Percentiles rank a stretch among this genome's conserved stretches.
These are phyloP conservation scores for Drosophila triauraria DNA, from an alignment of 1,140 invertebrate genomes.

Conservation along the genomic window DNA sequence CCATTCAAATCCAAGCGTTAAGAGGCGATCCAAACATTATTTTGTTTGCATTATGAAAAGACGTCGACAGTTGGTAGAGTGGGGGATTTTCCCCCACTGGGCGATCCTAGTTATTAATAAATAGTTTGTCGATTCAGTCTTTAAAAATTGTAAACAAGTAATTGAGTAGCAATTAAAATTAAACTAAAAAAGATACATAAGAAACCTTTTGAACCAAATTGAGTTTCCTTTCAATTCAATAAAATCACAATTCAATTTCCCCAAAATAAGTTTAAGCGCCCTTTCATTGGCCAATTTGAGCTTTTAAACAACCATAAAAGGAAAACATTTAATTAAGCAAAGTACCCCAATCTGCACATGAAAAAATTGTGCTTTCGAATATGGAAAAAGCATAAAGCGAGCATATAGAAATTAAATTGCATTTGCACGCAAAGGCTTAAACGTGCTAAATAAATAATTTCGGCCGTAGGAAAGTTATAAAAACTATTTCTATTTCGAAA, in stretches of 20 bases:
- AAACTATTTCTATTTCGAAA: slow-evolving; percentile 17
- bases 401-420: background rate
- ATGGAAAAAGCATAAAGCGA: no score
- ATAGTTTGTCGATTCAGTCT: no score
- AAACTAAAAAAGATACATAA: no score
- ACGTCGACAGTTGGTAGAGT: no score
- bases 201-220: background rate
- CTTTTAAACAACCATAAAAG: background rate
- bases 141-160: no score
- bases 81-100: no score
- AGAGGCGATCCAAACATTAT: no score
- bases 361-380: background rate
- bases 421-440: background rate
- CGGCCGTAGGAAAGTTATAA: slow-evolving; percentile 9
- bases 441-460: slow-evolving; percentile 26
- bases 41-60: no score
- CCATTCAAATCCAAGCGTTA: no score
- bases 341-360: background rate
- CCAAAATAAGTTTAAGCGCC: no score
- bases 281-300: background rate
- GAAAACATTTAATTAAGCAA: slow-evolving; percentile 2
- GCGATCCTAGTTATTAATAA: no score
- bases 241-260: background rate
- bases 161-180: no score
- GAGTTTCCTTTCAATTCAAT: background rate